Conservation (phyloP, 1,140 invertebrate genomes). For the Bombus waltoni region DNA sequence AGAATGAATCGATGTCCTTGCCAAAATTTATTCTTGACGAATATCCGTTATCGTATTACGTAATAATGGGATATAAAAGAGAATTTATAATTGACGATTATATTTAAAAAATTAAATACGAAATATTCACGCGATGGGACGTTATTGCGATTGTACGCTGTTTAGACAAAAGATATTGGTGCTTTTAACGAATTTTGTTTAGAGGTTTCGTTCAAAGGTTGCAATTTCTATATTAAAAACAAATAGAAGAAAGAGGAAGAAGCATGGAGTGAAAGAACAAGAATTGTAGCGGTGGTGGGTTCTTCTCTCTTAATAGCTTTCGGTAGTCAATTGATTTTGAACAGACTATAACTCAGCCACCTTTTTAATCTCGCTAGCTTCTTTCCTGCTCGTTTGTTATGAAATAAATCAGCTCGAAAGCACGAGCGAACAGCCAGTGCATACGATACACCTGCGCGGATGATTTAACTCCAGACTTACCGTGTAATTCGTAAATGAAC, state of each 20-base stretch:
- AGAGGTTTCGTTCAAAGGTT: not conserved
- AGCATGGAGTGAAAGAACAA: not conserved
- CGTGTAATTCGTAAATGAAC: constrained; percentile 37
- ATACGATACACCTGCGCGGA: constrained; percentile 24
- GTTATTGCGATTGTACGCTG: too few relatives aligned
- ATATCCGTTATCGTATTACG: too few relatives aligned
- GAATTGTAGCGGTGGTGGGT: not conserved
- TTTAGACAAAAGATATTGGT: too few relatives aligned
- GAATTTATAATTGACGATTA: too few relatives aligned
- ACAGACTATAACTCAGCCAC: constrained; percentile 12
- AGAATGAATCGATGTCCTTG: not conserved
- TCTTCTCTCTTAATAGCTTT: constrained; percentile 16
- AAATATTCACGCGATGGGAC: too few relatives aligned
- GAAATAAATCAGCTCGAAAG: constrained; percentile 21
- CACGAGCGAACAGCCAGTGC: constrained; percentile 3
- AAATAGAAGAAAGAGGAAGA: not conserved
- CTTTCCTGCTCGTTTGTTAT: constrained; percentile 22
- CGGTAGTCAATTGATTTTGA: constrained; percentile 27
- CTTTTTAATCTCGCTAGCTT: constrained; percentile 17
- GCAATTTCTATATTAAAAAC: not conserved
- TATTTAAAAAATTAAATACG: too few relatives aligned
- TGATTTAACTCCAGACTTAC: constrained; percentile 30
- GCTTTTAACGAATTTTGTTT: too few relatives aligned
- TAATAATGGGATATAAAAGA: too few relatives aligned
- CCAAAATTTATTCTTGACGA: not conserved